Evolutionary conservation across 2,113 vertebrate species (phyloP).

Genomic region (Tonatia bakeri): DNA sequence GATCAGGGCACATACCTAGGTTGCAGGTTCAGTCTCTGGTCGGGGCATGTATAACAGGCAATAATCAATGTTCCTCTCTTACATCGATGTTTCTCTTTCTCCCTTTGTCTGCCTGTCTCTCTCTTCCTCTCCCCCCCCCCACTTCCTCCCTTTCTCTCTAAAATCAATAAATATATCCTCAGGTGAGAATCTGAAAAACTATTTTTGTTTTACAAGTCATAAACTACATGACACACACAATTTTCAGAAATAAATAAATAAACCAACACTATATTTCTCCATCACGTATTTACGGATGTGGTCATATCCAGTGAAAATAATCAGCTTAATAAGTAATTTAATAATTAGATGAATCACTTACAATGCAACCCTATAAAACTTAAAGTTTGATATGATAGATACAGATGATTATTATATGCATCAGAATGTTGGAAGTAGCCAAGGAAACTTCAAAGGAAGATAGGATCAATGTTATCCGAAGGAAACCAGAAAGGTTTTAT

Average conservation of each 20-base stretch:
- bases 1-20: too few species aligned
- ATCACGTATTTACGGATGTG: not conserved
- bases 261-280: not conserved
- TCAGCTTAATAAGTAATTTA: not conserved
- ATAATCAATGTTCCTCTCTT: too few species aligned
- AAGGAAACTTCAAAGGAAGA: constrained; percentile 20
- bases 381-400: not conserved
- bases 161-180: too few species aligned
- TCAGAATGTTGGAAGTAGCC: not conserved
- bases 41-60: too few species aligned
- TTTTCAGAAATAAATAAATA: constrained; percentile 14
- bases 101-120: too few species aligned
- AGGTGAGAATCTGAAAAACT: not conserved
- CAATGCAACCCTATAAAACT: not conserved
- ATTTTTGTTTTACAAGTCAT: not conserved
- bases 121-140: too few species aligned
- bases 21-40: too few species aligned
- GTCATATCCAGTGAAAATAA: not conserved
- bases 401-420: not conserved
- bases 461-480: not conserved
- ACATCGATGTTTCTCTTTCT: too few species aligned
- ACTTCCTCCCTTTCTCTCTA: too few species aligned
- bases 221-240: not conserved
- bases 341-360: not conserved
- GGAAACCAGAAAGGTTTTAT: not conserved